Base-by-base conservation (phyloP, 2,888 invertebrate genomes). In the Nemurella pictetii region DNA sequence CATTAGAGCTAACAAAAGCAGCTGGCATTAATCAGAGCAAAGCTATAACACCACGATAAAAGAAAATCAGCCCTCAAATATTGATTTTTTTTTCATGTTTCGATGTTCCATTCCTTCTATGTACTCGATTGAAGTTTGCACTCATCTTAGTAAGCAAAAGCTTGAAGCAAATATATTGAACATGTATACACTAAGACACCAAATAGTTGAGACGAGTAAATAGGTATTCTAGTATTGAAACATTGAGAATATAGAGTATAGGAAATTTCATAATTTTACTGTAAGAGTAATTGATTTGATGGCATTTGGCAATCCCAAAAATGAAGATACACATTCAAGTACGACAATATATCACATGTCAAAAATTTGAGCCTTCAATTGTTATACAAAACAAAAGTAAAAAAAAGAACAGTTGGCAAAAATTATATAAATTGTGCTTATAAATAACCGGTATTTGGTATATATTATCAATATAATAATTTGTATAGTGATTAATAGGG, bases 291-390 rank as follows among this genome's bases (percentile, higher is more conserved):
- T 83, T 83, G 26, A 78, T 83, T 80, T 81, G 55, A 36, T 80
- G 30, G 74, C 72, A 72, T 81, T 74, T 55, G 55, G 55, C 36
- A 82, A 55, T 82, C 74, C 85, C 80, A 85, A 84, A 83, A 85
- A 80, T 83, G 83, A 85, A 80, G 81, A 80, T 78, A 83, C 36
- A 80, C 83, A 83, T 80, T 85, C 75, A 83, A 84, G 84, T 83
- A 84, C 85, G 82, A 84, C 85, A 86, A 86, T 86, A 86, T 87
- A 87, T 87, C 87, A 87, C 87, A 87, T 87, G 86, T 86, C 87
- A 87, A 85, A 85, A 86, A 85, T 86, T 87, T 86, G 86, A 86
- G 86, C 87, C 86, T 86, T 86, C 84, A 82, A 82, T 82, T 36
- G 35, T 81, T 80, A 29, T 35, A 75, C 12, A 32, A 36, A 27